Conservation (phyloP, 1,140 invertebrate genomes). For the Nasonia giraulti region DNA sequence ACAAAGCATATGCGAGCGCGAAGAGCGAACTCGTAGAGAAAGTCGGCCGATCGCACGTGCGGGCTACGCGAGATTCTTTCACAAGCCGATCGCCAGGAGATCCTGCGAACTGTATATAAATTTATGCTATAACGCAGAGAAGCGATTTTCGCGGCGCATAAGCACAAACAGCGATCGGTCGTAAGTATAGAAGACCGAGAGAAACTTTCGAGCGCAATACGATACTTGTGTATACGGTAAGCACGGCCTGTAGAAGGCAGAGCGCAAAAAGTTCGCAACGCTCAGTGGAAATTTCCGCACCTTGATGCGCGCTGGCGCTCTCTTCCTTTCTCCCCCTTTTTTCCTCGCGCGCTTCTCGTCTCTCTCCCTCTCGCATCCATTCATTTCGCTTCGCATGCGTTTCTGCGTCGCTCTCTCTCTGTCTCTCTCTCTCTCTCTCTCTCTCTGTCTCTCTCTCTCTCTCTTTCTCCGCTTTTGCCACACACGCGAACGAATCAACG, state of each 20-base stretch:
- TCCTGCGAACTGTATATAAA: too few relatives aligned
- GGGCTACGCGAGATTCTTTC: too few relatives aligned
- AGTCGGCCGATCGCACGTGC: too few relatives aligned
- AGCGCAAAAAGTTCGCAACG: not conserved
- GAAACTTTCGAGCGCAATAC: too few relatives aligned
- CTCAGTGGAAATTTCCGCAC: conserved; percentile 40
- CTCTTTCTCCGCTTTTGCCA: not conserved
- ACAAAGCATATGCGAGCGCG: too few relatives aligned
- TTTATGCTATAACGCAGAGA: too few relatives aligned
- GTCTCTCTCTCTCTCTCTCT: not conserved
- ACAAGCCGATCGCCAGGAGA: too few relatives aligned
- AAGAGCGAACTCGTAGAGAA: too few relatives aligned
- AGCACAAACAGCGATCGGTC: too few relatives aligned
- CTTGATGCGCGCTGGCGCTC: not conserved
- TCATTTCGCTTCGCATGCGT: conserved; percentile 32
- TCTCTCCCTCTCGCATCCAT: conserved; percentile 3
- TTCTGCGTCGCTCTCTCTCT: conserved; percentile 13
- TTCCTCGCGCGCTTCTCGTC: not conserved
- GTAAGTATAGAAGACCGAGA: too few relatives aligned
- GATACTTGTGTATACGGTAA: too few relatives aligned
- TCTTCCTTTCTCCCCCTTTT: conserved; percentile 39
- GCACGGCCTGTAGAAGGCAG: not conserved
- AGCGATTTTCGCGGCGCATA: too few relatives aligned
- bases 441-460: not conserved
- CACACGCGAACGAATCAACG: conserved; percentile 19